These are phyloP conservation scores for Pristiophorus japonicus DNA, from an alignment of 2,113 vertebrate species.

Conservation along the genomic window DNA sequence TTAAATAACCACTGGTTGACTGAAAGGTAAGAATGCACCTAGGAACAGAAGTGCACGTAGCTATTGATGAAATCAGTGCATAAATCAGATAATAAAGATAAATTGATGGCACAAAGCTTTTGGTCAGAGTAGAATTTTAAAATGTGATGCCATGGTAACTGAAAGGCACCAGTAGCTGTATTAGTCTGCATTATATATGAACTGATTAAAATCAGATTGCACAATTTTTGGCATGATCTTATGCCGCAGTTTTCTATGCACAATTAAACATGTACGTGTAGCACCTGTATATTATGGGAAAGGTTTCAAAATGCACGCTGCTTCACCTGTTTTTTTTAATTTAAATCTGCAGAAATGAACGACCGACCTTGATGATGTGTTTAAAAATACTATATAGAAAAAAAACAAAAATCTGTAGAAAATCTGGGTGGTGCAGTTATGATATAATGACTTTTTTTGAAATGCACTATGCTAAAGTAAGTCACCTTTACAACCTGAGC, in stretches of 20 bases:
- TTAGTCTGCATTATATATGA: background rate
- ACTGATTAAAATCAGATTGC: constrained; percentile 17
- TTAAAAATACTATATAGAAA: background rate
- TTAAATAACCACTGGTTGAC: constrained; percentile 28
- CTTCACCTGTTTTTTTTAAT: background rate
- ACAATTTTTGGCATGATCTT: background rate
- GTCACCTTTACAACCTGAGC: background rate
- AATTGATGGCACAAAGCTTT: background rate
- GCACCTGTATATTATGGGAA: background rate
- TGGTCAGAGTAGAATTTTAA: background rate
- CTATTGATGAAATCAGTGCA: constrained; percentile 19
- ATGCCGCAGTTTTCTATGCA: background rate
- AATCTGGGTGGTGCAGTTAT: no score
- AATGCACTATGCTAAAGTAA: background rate
- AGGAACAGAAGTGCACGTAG: constrained; percentile 2
- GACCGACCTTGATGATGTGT: background rate
- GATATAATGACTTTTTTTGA: background rate
- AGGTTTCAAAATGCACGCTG: background rate
- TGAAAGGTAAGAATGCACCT: constrained; percentile 29
- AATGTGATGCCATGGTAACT: background rate
- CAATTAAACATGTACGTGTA: background rate
- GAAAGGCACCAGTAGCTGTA: background rate
- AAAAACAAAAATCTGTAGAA: background rate
- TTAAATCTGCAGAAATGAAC: background rate
- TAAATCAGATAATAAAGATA: constrained; percentile 17